Evolutionary conservation across 37 sponge, comb jelly and placozoan species (phyloP).

Genomic region (Haliclona indistincta): DNA sequence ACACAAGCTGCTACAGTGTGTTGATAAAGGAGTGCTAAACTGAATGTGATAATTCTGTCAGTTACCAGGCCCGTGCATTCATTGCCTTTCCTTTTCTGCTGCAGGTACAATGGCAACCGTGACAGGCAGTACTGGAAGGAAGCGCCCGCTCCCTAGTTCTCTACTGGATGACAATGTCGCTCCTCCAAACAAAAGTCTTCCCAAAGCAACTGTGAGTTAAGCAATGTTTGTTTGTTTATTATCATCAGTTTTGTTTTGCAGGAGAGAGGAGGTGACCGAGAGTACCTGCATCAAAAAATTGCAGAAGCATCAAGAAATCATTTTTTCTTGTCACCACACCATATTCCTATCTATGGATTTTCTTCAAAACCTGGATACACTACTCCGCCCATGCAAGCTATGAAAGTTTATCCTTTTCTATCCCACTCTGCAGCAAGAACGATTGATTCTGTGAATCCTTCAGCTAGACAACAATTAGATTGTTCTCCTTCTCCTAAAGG

Average conservation of each 20-base stretch:
- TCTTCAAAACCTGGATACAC: not conserved
- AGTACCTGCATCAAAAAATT: conserved; percentile 41
- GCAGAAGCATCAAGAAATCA: conserved; percentile 38
- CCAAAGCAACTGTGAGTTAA: conserved; percentile 51
- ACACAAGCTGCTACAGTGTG: no score
- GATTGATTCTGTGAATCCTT: not conserved
- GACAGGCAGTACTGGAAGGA: conserved; percentile 10
- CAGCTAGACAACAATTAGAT: no score
- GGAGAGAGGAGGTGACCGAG: conserved; percentile 21
- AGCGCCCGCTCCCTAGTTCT: conserved; percentile 6
- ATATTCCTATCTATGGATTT: conserved; percentile 5
- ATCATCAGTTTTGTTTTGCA: not conserved
- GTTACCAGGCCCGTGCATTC: no score
- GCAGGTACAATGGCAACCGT: not conserved
- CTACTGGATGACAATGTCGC: conserved; percentile 17
- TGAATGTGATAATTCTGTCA: no score
- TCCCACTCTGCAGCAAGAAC: conserved; percentile 8
- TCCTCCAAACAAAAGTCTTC: conserved; percentile 52
- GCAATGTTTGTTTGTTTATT: not conserved
- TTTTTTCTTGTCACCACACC: conserved; percentile 35
- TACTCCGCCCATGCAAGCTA: not conserved
- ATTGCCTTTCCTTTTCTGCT: no score
- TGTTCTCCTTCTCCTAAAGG: no score
- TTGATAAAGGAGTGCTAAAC: no score
- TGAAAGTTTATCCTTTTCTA: conserved; percentile 6